A percentile compares a stretch with the other conserved stretches of the same genome.
Conservation (phyloP, 2,888 invertebrate species). For the Cataglyphis rosenhaueri region DNA sequence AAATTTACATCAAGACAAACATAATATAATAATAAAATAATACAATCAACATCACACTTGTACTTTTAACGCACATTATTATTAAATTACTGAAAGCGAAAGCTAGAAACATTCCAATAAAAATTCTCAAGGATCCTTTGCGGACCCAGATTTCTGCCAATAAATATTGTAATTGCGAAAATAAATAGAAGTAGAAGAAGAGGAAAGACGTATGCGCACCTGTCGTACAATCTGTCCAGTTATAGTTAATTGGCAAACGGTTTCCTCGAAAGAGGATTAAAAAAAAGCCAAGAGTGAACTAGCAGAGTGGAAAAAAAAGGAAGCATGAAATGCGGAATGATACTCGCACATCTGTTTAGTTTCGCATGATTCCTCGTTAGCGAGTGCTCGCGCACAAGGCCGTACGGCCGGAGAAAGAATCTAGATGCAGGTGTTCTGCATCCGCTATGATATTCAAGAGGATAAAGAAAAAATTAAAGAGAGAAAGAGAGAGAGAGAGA, state of each 20-base stretch:
- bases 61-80: neutral
- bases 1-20: neutral
- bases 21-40: neutral
- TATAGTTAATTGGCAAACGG: conserved; percentile 74
- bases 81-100: neutral
- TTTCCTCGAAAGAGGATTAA: conserved; percentile 45
- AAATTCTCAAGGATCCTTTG: neutral
- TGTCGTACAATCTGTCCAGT: conserved; percentile 61
- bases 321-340: conserved; percentile 41
- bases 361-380: conserved; percentile 53
- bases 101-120: neutral
- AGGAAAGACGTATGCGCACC: conserved; percentile 55
- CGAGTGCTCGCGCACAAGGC: conserved; percentile 44
- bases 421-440: conserved; percentile 54
- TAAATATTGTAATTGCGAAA: conserved; percentile 8
- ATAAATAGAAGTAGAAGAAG: conserved; percentile 69
- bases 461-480: conserved; percentile 14
- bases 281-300: conserved; percentile 1
- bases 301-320: conserved; percentile 52
- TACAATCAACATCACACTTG: neutral
- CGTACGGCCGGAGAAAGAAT: conserved; percentile 6
- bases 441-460: conserved; percentile 54
- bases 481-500: neutral
- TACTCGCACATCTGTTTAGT: conserved; percentile 56
- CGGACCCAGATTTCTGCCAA: neutral